Conservation (phyloP, 1,140 invertebrate genomes). For the Armadillidium nasatum region DNA sequence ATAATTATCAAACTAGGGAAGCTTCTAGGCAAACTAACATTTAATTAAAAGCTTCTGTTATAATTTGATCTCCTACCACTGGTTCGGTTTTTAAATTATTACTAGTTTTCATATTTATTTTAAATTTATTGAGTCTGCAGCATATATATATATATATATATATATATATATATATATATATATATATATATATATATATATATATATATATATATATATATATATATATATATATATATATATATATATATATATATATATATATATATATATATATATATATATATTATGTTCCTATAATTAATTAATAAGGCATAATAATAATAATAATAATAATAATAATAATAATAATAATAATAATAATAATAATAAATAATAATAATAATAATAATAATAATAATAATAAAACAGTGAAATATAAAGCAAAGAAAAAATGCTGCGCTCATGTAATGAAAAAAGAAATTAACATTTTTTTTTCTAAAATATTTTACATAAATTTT, state of each 20-base stretch:
- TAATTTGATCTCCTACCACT: constrained; percentile 1
- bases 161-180: constrained; percentile 1
- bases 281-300: background rate
- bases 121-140: background rate
- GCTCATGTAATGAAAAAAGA: too few relatives aligned
- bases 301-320: background rate
- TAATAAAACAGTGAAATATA: background rate
- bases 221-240: constrained; percentile 1
- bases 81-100: background rate
- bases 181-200: constrained; percentile 4
- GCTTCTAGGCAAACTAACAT: constrained; percentile 6
- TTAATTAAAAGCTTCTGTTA: constrained; percentile 3
- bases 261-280: background rate
- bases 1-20: background rate
- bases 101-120: background rate
- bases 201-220: constrained; percentile 1
- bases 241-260: constrained; percentile 8
- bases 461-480: too few relatives aligned
- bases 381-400: background rate
- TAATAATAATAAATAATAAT: background rate
- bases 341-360: background rate
- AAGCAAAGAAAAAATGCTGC: too few relatives aligned
- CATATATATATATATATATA: background rate
- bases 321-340: background rate
- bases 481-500: too few relatives aligned